Evolutionary conservation across 2,113 vertebrate genomes (phyloP).

Genomic region (Otolemur garnettii): DNA sequence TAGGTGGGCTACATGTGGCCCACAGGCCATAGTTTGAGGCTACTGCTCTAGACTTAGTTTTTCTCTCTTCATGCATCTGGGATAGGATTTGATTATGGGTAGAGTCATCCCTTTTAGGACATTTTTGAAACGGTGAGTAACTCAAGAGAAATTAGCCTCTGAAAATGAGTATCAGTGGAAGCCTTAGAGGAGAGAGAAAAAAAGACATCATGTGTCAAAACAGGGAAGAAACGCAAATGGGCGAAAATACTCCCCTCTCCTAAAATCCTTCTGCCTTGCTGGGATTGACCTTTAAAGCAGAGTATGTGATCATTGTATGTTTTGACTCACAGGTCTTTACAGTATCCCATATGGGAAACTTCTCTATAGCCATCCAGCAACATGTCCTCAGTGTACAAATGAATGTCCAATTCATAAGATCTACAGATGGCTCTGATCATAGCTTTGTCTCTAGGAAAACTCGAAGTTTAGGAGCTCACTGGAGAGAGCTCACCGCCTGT

Average conservation of each 20-base stretch:
- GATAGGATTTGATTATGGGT: background rate
- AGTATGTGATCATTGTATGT: background rate
- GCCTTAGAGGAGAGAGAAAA: background rate
- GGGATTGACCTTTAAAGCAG: background rate
- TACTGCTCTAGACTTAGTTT: background rate
- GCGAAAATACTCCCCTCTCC: background rate
- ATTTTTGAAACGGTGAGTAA: background rate
- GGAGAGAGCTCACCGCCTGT: background rate
- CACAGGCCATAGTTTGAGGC: too few relatives aligned
- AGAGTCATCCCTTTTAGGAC: background rate
- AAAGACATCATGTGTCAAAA: background rate
- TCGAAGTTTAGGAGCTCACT: background rate
- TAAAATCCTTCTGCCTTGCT: background rate
- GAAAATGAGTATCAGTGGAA: background rate
- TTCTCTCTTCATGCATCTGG: background rate
- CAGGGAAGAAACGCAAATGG: background rate
- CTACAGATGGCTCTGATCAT: background rate
- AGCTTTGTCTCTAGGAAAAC: background rate
- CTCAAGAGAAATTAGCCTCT: background rate
- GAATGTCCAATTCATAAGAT: background rate
- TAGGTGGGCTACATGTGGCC: background rate
- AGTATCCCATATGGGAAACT: too few relatives aligned
- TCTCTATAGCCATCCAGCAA: background rate
- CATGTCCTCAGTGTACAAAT: background rate
- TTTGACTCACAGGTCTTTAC: background rate